Base-by-base conservation (phyloP, 2,888 invertebrate species). In the Hoplodrina blanda region DNA sequence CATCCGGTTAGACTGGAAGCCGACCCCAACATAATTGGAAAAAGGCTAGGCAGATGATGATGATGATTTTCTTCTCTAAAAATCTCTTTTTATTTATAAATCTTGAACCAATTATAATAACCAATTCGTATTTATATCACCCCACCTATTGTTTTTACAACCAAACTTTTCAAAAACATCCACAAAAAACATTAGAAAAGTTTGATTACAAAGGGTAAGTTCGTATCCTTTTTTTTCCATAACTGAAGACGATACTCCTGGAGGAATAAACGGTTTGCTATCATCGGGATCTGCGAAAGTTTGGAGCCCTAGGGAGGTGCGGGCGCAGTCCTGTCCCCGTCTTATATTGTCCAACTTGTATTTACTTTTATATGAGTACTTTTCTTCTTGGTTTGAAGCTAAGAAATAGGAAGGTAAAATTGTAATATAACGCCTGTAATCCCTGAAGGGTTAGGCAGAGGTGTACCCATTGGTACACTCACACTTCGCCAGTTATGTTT, bases 241-340 rank as follows among this genome's bases (percentile, higher is more conserved):
- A 79, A 73, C 73, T 68, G 72, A 66, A 49, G 70, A 71, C 66
- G 78, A 82, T 82, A 77, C 62, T 82, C 81, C 82, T 71, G 44
- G 37, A 74, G 86, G 85, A 85, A 87, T 83, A 76, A 75, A 61
- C 53, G 69, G 82, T 81, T 80, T 74, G 72, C 79, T 84, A 81
- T 82, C 83, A 66, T 74, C 59, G 78, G 65, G 76, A 77, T 81
- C 80, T 76, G 57, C n/a, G 66, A 66, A 83, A 87, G 77, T 87
- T 83, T 69, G 56, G 62, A 66, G 59, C 80, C 77, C 71, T 74
- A 57, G 80, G 80, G 82, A 85, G 59, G 25, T 50, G 46, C 30
- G 66, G 63, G 53, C 67, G 25, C 62, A 71, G 71, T 61, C 70
- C 57, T 69, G 65, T 71, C 73, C 69, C 50, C 62, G 60, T 57